Percentiles rank a stretch among this genome's conserved stretches.
These are phyloP conservation scores for Caerostris darwini DNA, from an alignment of 1,140 invertebrate genomes.

Conservation along the genomic window DNA sequence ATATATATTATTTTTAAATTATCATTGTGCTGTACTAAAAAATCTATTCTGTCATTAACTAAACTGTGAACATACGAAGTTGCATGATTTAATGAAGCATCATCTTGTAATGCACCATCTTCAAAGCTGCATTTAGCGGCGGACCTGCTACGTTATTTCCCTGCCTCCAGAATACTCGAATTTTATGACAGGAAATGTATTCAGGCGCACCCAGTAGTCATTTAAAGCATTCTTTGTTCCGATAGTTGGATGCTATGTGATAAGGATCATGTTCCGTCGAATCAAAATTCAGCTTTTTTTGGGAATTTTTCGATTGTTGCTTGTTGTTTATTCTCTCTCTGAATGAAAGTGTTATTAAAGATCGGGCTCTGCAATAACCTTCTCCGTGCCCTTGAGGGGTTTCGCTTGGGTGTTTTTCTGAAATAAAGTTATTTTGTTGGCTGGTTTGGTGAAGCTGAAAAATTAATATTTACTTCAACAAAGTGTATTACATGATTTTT, in stretches of 20 bases:
- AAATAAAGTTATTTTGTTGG: no score
- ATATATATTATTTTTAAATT: no score
- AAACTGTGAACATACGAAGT: no score
- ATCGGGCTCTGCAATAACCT: not conserved
- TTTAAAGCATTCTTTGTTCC: conserved; percentile 52
- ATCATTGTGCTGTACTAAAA: no score
- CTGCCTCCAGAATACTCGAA: not conserved
- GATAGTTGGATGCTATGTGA: conserved; percentile 9
- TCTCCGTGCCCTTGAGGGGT: not conserved
- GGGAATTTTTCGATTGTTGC: not conserved
- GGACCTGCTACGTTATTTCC: no score
- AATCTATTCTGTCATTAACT: no score
- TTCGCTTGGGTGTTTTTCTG: not conserved
- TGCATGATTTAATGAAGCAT: no score
- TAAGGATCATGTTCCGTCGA: conserved; percentile 20
- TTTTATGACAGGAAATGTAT: conserved; percentile 40
- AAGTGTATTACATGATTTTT: no score
- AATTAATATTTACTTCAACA: no score
- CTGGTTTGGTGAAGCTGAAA: no score
- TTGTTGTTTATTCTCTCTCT: not conserved
- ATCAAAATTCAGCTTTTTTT: conserved; percentile 41
- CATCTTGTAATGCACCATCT: no score
- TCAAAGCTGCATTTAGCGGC: no score
- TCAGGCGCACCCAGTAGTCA: not conserved
- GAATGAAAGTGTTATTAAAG: conserved; percentile 40